Base-by-base conservation (phyloP, 2,888 invertebrate genomes). In the Hypena proboscidalis region DNA sequence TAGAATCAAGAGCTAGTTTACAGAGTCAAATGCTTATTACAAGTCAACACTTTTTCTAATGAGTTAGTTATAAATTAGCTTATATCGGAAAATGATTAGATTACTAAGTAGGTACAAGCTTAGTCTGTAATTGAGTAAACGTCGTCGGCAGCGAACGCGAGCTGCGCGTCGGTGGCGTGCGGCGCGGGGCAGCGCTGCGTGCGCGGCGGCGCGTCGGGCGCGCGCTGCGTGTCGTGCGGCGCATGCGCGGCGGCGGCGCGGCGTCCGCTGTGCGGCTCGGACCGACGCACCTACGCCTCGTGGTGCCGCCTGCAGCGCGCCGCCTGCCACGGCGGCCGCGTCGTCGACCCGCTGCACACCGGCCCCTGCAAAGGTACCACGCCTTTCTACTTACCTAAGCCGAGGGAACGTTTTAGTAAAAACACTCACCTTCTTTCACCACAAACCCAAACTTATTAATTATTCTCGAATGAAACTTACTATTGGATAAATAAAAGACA, bases 231-330 rank as follows among this genome's bases (percentile, higher is more conserved):
- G 48, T 69, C 76, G 35, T 76, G 75, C 63, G 88, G 88, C 36
- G 67, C 79, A 58, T 83, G 84, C 69, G 85, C 80, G 47, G 83
- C 80, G 58, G 80, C 80, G 31, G 70, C 80, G 62, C 74, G 87
- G 17, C 80, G 86, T 0, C 88, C 86, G 46, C 90, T 96, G 43
- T 96, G 96, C 83, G 96, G 95, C 62, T 92, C 93, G 33, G 95
- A 96, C 89, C 93, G 93, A 62, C 91, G 92, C 62, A 95, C 95
- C 31, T 96, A 96, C 83, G 86, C 91, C 31, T 95, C 94, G 54
- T 96, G 95, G 95, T 96, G 96, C 83, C 94, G 95, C 58, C 94
- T 96, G 92, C 94, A 95, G 80, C 92, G 94, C 70, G 95, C 95
- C 70, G 93, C 95, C 11, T 96, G 96, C 80, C 92, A 92, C 67